These are phyloP conservation scores for Gopherus flavomarginatus DNA, from an alignment of 2,113 vertebrate genomes.

Conservation along the genomic window DNA sequence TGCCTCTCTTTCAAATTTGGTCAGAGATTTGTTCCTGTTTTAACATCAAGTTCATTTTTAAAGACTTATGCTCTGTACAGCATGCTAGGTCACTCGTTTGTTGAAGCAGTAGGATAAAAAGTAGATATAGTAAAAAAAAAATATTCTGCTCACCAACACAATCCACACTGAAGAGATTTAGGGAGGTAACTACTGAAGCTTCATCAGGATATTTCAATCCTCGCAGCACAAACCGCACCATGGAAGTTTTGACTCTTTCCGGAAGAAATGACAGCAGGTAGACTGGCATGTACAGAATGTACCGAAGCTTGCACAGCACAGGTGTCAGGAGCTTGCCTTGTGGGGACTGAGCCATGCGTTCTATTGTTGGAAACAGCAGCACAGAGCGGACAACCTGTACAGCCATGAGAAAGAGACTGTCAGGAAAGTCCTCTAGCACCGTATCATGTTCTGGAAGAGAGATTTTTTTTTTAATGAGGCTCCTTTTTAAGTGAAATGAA, in stretches of 20 bases:
- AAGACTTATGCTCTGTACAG: neutral
- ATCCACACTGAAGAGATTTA: slow-evolving; percentile 85
- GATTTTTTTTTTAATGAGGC: accelerated
- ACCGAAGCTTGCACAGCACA: slow-evolving; percentile 89
- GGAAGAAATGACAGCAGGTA: slow-evolving; percentile 90
- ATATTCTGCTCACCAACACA: slow-evolving; percentile 84
- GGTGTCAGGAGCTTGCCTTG: slow-evolving; percentile 91
- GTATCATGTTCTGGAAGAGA: neutral
- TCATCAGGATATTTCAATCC: slow-evolving; percentile 71
- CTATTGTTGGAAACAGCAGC: slow-evolving; percentile 95
- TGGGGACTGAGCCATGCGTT: slow-evolving; percentile 90
- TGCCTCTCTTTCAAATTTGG: neutral
- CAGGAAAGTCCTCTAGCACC: neutral
- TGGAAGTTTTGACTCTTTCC: slow-evolving; percentile 77
- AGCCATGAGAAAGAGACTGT: accelerated
- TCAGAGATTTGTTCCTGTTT: neutral
- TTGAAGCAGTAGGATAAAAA: neutral
- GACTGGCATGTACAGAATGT: slow-evolving; percentile 83
- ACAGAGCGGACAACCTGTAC: slow-evolving; percentile 87
- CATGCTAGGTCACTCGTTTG: neutral
- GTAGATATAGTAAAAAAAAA: neutral
- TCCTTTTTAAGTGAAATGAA: accelerated
- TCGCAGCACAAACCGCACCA: slow-evolving; percentile 77
- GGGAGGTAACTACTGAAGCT: slow-evolving; percentile 70
- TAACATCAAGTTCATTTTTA: neutral